Evolutionary conservation across 2,888 invertebrate species (phyloP), one percentile per base, ranked within the genome.

Genomic region (Trachelus iudaicus): DNA sequence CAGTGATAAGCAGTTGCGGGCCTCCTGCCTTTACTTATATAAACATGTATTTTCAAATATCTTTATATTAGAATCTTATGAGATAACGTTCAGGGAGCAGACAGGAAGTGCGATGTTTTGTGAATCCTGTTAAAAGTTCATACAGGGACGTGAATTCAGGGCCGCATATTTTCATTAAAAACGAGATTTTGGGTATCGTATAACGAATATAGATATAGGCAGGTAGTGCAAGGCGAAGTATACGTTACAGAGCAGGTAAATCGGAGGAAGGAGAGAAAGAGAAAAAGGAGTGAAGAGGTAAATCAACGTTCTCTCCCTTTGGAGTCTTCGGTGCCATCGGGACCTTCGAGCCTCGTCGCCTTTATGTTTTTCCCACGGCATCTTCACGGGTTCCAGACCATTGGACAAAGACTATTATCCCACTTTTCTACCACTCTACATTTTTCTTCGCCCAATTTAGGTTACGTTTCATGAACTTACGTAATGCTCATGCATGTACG

Each of bases 331-430:
- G 23, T 71, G 13, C 71, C 33, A 15, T 69, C 69, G 69, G 69
- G 13, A 30, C 69, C 69, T 71, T 71, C 71, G 34, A 71, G 71
- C 33, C 71, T 71, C 71, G 37, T 35, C 74, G 74, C 34, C 34
- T 84, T 81, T 83, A 81, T 77, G 83, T 83, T 85, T 86, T 89
- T 90, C 89, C 89, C 90, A 90, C 89, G 89, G 86, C 81, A 80
- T 82, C 84, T 81, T 77, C 73, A 79, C 80, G 79, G 83, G 87
- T 88, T 89, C 86, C 88, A 83, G 85, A 77, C 83, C 85, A 87
- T 83, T 85, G 88, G 81, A 80, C 86, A 84, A 84, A 80, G 82
- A 86, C 85, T 84, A 79, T 85, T 85, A 83, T 82, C 81, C 75
- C 73, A 79, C 78, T 81, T 82, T 81, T 76, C 76, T 78, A 76